phyloP scores from a whole-genome alignment of 1,140 invertebrate species.

The Drosophila grimshawi region DNA sequence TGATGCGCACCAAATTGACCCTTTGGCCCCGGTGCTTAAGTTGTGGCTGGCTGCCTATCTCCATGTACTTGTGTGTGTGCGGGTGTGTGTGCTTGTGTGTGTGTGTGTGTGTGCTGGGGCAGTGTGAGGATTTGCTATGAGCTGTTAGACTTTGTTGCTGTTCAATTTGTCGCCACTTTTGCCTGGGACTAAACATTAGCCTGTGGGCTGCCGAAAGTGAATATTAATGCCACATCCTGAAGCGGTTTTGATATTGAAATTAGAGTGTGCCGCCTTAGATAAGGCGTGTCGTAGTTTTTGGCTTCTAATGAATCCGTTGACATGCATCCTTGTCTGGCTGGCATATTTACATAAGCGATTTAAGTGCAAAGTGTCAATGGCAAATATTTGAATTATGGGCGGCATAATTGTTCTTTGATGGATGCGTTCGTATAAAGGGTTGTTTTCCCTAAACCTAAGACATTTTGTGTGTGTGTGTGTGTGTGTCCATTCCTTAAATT shows the following conservation, averaged over 20 bases:
- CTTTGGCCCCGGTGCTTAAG: slow-evolving; percentile 44
- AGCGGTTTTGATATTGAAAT: slow-evolving; percentile 73
- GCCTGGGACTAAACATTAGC: slow-evolving; percentile 43
- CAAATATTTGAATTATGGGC: slow-evolving; percentile 65
- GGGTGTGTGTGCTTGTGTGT: slow-evolving; percentile 21
- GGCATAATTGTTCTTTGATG: slow-evolving; percentile 68
- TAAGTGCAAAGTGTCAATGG: slow-evolving; percentile 39
- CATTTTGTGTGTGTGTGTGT: neutral
- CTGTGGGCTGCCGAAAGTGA: slow-evolving; percentile 56
- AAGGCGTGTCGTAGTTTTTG: slow-evolving; percentile 46
- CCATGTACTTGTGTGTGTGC: slow-evolving; percentile 15
- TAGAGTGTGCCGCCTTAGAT: slow-evolving; percentile 52
- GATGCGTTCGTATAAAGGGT: slow-evolving; percentile 25
- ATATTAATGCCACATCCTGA: slow-evolving; percentile 66
- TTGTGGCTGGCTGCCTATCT: slow-evolving; percentile 2
- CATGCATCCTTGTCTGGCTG: slow-evolving; percentile 45
- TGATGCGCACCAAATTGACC: slow-evolving; percentile 68
- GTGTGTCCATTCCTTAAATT: neutral
- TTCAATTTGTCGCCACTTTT: slow-evolving; percentile 49
- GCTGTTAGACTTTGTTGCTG: slow-evolving; percentile 39
- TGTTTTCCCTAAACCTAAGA: neutral
- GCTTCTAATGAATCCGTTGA: slow-evolving; percentile 58
- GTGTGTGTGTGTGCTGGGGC: slow-evolving; percentile 12
- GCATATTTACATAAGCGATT: slow-evolving; percentile 74
- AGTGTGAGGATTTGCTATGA: slow-evolving; percentile 63